A percentile compares a stretch with the other conserved stretches of the same genome.
These are phyloP conservation scores for Belgica antarctica DNA, from an alignment of 2,888 invertebrate species.

Conservation along the genomic window DNA sequence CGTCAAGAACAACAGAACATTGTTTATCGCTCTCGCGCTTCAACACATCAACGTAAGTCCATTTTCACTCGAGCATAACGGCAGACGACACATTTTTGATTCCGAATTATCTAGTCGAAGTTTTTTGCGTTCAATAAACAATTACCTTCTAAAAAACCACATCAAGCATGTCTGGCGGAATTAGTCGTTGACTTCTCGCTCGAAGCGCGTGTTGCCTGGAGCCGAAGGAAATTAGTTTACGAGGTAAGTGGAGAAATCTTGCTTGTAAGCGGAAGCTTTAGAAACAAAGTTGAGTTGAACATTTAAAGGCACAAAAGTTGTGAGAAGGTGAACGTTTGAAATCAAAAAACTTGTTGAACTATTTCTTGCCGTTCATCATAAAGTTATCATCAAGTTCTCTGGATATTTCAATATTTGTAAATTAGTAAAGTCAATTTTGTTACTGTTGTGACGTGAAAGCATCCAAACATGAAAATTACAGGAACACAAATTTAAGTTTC, in stretches of 20 bases:
- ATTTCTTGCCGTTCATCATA: background rate
- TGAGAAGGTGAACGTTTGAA: no score
- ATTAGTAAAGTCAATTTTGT: background rate
- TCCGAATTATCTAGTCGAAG: conserved; percentile 25
- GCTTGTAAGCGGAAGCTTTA: background rate
- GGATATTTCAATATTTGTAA: no score
- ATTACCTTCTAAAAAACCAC: conserved; percentile 31
- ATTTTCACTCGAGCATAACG: conserved; percentile 28
- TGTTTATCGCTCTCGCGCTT: conserved; percentile 14
- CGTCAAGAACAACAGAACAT: conserved; percentile 3
- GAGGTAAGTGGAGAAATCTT: conserved; percentile 30
- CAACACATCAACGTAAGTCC: conserved; percentile 41
- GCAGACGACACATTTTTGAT: conserved; percentile 11
- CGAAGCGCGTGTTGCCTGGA: conserved; percentile 2
- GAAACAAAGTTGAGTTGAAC: no score
- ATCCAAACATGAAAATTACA: no score
- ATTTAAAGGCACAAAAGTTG: no score
- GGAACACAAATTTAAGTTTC: background rate
- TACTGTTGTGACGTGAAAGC: background rate
- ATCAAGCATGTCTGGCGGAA: conserved; percentile 35
- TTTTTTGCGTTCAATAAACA: conserved; percentile 41
- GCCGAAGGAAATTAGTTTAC: background rate
- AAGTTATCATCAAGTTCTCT: background rate
- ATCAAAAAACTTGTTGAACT: no score
- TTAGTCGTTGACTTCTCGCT: conserved; percentile 17